These are phyloP conservation scores for Listronotus bonariensis DNA, from an alignment of 1,140 invertebrate species.

Conservation along the genomic window DNA sequence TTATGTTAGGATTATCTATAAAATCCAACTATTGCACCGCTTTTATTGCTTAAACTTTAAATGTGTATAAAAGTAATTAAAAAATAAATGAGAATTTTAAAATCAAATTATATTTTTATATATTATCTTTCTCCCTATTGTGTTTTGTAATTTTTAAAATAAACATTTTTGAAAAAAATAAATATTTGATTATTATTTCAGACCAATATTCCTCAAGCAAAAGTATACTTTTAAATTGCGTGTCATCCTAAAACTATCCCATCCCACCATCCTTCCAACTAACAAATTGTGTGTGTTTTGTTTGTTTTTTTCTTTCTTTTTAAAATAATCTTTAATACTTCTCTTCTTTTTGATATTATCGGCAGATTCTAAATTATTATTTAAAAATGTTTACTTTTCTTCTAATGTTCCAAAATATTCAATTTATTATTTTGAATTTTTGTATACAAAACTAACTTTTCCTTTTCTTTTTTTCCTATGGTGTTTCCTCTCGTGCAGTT, in stretches of 20 bases:
- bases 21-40: not conserved
- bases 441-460: constrained; percentile 34
- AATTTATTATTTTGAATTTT: not conserved
- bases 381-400: too few relatives aligned
- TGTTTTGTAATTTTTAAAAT: constrained; percentile 32
- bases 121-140: constrained; percentile 10
- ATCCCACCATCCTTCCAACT: constrained; percentile 24
- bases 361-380: not conserved
- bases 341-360: constrained; percentile 8
- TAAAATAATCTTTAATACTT: not conserved
- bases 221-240: not conserved
- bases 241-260: not conserved
- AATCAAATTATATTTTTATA: constrained; percentile 24
- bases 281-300: constrained; percentile 36
- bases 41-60: too few relatives aligned
- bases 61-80: too few relatives aligned
- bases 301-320: constrained; percentile 23
- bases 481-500: constrained; percentile 33
- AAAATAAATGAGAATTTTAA: not conserved
- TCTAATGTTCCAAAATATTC: too few relatives aligned
- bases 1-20: too few relatives aligned
- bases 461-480: constrained; percentile 40
- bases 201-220: not conserved
- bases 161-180: constrained; percentile 15
- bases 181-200: not conserved